Conservation (phyloP, 2,888 invertebrate genomes). For the Pristionchus fissidentatus region DNA sequence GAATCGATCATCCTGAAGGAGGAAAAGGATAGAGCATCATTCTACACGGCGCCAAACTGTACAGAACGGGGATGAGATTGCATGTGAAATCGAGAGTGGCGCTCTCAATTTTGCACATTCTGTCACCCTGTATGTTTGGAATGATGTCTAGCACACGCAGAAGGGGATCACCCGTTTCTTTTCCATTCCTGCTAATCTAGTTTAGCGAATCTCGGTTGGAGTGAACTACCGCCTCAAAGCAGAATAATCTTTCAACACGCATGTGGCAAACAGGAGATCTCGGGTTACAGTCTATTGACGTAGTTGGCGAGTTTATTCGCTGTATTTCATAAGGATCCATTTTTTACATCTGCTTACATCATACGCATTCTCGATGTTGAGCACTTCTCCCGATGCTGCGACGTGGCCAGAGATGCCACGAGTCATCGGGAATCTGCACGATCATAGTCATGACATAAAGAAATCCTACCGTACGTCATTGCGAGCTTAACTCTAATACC, state of each 20-base stretch:
- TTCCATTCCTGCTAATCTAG: no score
- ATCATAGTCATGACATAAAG: no score
- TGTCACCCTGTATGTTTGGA: not conserved
- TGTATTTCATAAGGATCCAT: no score
- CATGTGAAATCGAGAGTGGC: not conserved
- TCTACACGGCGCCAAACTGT: not conserved
- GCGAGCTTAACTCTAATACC: not conserved
- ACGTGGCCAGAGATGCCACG: slow-evolving; percentile 89
- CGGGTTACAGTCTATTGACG: not conserved
- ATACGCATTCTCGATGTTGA: slow-evolving; percentile 89
- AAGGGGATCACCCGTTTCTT: no score
- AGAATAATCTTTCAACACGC: not conserved
- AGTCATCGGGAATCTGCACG: slow-evolving; percentile 83
- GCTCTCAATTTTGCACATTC: not conserved
- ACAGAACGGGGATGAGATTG: not conserved
- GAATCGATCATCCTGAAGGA: slow-evolving; percentile 48
- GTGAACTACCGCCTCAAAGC: not conserved
- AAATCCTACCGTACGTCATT: not conserved
- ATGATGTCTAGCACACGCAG: no score
- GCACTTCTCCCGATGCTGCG: slow-evolving; percentile 85
- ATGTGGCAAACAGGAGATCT: not conserved
- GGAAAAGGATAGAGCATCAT: not conserved
- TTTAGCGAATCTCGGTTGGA: no score
- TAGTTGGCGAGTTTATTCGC: no score
- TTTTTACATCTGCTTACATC: slow-evolving; percentile 76